Evolutionary conservation across 2,888 invertebrate species (phyloP).

Genomic region (Xanthia togata): DNA sequence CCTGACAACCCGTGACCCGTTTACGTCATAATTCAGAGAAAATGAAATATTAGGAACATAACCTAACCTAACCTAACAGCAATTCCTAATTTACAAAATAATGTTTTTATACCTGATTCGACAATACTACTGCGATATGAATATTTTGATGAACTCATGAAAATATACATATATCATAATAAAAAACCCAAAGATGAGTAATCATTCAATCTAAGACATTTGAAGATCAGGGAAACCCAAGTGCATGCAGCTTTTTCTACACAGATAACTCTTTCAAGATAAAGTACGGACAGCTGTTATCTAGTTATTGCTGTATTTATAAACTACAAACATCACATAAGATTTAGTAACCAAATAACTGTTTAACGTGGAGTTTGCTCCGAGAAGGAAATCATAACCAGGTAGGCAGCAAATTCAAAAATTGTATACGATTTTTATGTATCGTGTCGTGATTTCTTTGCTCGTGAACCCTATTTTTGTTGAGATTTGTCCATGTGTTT

Average conservation of each 20-base stretch:
- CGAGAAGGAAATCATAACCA: constrained; percentile 25
- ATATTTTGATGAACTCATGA: constrained; percentile 1
- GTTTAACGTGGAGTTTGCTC: constrained; percentile 51
- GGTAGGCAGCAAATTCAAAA: constrained; percentile 31
- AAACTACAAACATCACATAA: constrained; percentile 48
- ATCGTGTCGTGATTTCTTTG: neutral
- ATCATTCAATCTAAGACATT: constrained; percentile 66
- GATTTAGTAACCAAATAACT: constrained; percentile 59
- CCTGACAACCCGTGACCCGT: neutral
- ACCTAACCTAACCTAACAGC: too few species aligned
- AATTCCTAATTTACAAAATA: neutral
- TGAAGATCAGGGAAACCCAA: constrained; percentile 71
- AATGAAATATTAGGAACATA: neutral
- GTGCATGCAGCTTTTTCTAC: constrained; percentile 61
- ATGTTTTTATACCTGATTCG: neutral
- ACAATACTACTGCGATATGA: neutral
- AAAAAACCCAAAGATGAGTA: constrained; percentile 50
- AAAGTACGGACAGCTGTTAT: constrained; percentile 65
- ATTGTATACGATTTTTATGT: neutral
- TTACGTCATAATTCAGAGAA: neutral
- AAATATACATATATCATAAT: constrained; percentile 11
- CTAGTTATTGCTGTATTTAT: constrained; percentile 65
- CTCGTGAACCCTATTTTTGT: neutral
- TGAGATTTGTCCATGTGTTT: neutral
- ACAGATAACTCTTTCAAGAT: constrained; percentile 73